Evolutionary conservation across 2,888 invertebrate species (phyloP), one percentile per base, ranked within the genome.

Genomic region (Cinara cedri): DNA sequence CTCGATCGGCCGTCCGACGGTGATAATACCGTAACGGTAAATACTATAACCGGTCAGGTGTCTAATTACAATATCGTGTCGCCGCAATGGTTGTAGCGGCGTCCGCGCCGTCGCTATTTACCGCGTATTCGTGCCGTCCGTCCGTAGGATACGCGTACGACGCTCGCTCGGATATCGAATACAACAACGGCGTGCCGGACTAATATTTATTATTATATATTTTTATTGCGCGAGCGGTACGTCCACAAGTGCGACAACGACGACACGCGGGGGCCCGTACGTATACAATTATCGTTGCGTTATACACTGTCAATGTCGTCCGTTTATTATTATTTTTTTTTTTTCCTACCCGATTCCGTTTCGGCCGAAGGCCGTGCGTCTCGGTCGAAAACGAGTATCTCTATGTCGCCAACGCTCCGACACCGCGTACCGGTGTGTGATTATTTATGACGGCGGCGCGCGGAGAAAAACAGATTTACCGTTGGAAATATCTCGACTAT

Each of bases 221-320:
- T 42, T 8, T 14, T 65, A 21, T 21, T n/a, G 19, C 14, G 6
- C 14, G 34, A n/a, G 42, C 34, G 2, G 16, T 46, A 9, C 6
- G 3, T 6, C 14, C 42, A 0, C 42, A 6, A 1, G 19, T 24
- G n/a, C 2, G 10, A 16, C 13, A 9, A 46, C 16, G 24, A 55
- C 24, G 24, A 46, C 46, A 2, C 21, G 11, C 24, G 14, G 4
- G 3, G 6, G 10, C 44, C 1, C 8, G 16, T 10, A 24, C 19
- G 11, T 42, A 8, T 16, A 44, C 4, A 19, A 55, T 55, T 55
- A 54, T 54, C 19, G 10, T 14, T 13, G 1, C 11, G 19, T 57
- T 24, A 21, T 46, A 60, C 72, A 63, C 74, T 51, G 62, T 63
- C 74, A 74, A 74, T 74, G 74, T 54, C 63, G 74, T 51, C 63